Base-by-base conservation (phyloP, 1,140 invertebrate genomes). In the Penaeus japonicus region DNA sequence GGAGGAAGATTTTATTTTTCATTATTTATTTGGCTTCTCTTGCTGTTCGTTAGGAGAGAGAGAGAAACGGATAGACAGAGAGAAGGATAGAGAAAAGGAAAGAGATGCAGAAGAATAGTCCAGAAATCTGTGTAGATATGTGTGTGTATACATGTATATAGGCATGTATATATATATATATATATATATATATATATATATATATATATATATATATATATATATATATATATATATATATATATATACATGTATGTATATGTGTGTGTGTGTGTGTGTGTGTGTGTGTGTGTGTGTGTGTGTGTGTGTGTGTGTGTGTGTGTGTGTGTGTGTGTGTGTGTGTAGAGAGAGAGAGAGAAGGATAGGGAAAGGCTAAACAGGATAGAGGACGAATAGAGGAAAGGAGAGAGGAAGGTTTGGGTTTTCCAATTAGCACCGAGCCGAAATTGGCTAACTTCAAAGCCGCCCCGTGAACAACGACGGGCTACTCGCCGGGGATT, bases 361-460 rank as follows among this genome's bases (percentile, higher is more conserved):
- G 65, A 27, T 12, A n/a, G 12, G 24, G 65, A 4, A 70, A 20
- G 70, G 65, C 24, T 73, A 30, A 32, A 17, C 27, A 24, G 24
- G 70, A 15, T 73, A 73, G 18, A 30, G 27, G 35, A 10, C 18
- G 70, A 17, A 17, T 20, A 73, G 1, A 27, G 70, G 15, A 73
- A 18, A 27, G 70, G 27, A 15, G 27, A 73, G 70, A 20, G 27
- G 27, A 18, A 30, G 70, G 27, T 32, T 15, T 24, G 27, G 35
- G 20, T 73, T 73, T 73, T 73, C 70, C 70, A 73, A 73, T 73
- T 73, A 73, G 70, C 70, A 32, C 35, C 70, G 70, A 73, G 70
- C 70, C 70, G 70, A 73, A 73, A 73, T 73, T 73, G 70, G 70
- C 70, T 20, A 73, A 73, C 70, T 73, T 73, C 70, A 73, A 73